Conservation (phyloP, 2,797 vertebrate genomes). For the Pseudochaenichthys georgianus region DNA sequence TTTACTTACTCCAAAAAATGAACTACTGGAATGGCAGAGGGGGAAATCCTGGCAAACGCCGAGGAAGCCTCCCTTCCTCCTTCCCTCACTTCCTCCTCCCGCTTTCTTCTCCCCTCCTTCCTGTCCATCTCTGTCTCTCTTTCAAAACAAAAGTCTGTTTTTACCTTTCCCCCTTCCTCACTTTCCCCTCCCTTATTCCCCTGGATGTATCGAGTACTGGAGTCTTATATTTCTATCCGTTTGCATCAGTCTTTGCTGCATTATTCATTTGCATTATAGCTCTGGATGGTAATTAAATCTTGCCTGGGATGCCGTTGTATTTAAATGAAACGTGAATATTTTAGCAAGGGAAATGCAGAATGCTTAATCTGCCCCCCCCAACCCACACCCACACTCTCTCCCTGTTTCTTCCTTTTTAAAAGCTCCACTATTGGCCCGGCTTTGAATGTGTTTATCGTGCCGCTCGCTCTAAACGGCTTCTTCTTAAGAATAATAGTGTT, state of each 20-base stretch:
- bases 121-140: slow-evolving; percentile 51
- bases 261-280: slow-evolving; percentile 88
- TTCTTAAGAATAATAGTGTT: slow-evolving; percentile 73
- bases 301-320: slow-evolving; percentile 80
- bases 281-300: slow-evolving; percentile 85
- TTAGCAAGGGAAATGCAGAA: slow-evolving; percentile 79
- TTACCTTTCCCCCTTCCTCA: slow-evolving; percentile 37
- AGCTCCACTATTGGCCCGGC: slow-evolving; percentile 57
- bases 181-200: slow-evolving; percentile 5
- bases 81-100: slow-evolving; percentile 16
- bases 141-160: slow-evolving; percentile 43
- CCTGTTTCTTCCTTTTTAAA: slow-evolving; percentile 55
- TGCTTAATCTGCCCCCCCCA: slow-evolving; percentile 73
- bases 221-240: slow-evolving; percentile 82
- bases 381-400: slow-evolving; percentile 8
- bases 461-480: slow-evolving; percentile 60
- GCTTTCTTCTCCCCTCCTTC: slow-evolving; percentile 22
- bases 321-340: slow-evolving; percentile 88
- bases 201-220: slow-evolving; percentile 28
- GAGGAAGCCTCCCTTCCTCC: slow-evolving; percentile 63
- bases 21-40: slow-evolving; percentile 81
- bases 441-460: slow-evolving; percentile 73
- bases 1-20: slow-evolving; percentile 85
- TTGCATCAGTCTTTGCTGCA: slow-evolving; percentile 86
- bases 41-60: slow-evolving; percentile 71